A percentile compares a stretch with the other conserved stretches of the same genome.
These are phyloP conservation scores for Periophthalmodon schlosseri DNA, from an alignment of 2,113 vertebrate genomes.

Conservation along the genomic window DNA sequence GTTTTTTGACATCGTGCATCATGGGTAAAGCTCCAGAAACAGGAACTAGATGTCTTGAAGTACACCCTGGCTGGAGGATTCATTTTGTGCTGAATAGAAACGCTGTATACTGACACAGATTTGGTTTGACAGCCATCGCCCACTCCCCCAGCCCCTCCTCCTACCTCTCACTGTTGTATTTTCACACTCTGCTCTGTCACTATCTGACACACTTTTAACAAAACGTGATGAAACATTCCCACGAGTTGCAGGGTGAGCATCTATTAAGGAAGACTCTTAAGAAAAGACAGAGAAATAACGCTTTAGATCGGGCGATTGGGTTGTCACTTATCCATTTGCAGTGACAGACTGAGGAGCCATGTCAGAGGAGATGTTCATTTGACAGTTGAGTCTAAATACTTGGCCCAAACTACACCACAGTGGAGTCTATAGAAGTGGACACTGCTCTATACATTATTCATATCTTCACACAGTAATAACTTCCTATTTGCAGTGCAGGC, in stretches of 20 bases:
- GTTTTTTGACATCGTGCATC: neutral
- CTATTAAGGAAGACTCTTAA: constrained; percentile 32
- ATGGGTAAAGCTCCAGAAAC: constrained; percentile 1
- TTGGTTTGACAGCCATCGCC: constrained; percentile 66
- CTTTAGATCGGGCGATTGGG: neutral
- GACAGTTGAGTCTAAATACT: neutral
- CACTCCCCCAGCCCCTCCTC: constrained; percentile 43
- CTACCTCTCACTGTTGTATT: constrained; percentile 32
- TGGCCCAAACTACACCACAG: neutral
- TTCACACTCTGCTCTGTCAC: constrained; percentile 32
- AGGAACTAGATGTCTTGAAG: constrained; percentile 29
- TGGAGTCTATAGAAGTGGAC: neutral
- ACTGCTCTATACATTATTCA: constrained; percentile 5
- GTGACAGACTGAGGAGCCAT: neutral
- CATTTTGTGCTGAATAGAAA: constrained; percentile 61
- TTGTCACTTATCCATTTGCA: neutral
- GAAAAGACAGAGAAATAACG: constrained; percentile 25
- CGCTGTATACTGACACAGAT: constrained; percentile 56
- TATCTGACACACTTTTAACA: constrained; percentile 39
- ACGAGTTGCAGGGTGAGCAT: constrained; percentile 37
- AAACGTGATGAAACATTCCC: constrained; percentile 52
- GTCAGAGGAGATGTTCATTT: neutral
- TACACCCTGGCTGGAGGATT: constrained; percentile 44
- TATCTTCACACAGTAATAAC: constrained; percentile 10
- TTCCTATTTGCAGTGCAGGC: constrained; percentile 11